phyloP scores from a whole-genome alignment of 2,113 vertebrate species.

The Lanius collurio region DNA sequence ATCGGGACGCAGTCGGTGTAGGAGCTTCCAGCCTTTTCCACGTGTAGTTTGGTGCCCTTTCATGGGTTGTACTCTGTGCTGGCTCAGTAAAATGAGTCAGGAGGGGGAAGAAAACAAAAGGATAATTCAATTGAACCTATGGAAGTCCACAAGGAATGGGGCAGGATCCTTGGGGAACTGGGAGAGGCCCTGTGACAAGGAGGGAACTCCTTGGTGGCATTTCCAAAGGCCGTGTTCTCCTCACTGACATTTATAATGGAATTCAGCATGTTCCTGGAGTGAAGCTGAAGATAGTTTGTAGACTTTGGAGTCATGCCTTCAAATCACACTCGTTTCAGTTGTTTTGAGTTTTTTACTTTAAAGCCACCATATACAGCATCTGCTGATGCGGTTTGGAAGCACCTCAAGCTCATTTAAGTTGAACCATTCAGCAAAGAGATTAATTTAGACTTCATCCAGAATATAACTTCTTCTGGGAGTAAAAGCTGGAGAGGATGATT shows the following conservation, averaged over 20 bases:
- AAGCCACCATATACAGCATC: not conserved
- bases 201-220: not conserved
- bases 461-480: not conserved
- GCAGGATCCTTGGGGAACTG: not conserved
- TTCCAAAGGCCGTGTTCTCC: not conserved
- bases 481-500: not conserved
- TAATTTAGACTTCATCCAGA: not conserved
- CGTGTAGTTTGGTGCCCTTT: not conserved
- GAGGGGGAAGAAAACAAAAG: not conserved
- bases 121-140: not conserved
- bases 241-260: not conserved
- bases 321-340: not conserved
- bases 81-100: not conserved
- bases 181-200: not conserved
- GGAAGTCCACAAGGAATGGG: not conserved
- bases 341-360: not conserved
- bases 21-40: not conserved
- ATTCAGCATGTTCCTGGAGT: not conserved
- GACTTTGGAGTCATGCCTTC: not conserved
- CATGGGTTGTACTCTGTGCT: not conserved
- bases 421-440: not conserved
- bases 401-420: not conserved
- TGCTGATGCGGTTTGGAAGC: not conserved
- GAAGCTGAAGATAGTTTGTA: not conserved
- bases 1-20: not conserved